These are phyloP conservation scores for Phortica variegata DNA, from an alignment of 1,140 invertebrate genomes.

Conservation along the genomic window DNA sequence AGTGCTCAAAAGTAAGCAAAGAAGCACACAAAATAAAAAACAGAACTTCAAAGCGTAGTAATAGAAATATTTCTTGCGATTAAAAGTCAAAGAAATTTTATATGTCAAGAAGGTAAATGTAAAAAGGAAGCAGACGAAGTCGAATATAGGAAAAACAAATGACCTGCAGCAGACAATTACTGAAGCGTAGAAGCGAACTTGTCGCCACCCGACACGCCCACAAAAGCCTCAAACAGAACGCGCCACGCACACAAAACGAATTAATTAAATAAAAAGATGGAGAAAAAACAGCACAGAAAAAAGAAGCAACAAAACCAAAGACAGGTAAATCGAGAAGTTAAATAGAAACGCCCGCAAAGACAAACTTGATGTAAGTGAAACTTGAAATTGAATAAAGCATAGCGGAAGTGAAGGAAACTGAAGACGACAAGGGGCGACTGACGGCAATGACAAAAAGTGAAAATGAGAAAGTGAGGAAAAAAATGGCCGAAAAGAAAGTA, in stretches of 20 bases:
- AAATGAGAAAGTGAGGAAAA: background rate
- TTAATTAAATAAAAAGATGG: conserved; percentile 54
- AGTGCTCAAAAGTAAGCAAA: background rate
- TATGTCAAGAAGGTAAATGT: conserved; percentile 8
- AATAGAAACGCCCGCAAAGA: conserved; percentile 48
- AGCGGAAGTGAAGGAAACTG: conserved; percentile 5
- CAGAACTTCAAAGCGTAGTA: background rate
- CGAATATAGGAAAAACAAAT: conserved; percentile 12
- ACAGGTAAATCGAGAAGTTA: conserved; percentile 53
- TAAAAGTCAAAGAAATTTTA: background rate
- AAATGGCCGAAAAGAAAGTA: background rate
- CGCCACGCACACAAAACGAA: conserved; percentile 20
- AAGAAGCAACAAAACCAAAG: no score
- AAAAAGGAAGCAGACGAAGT: conserved; percentile 9
- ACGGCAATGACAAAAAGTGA: background rate
- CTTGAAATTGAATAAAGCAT: conserved; percentile 50
- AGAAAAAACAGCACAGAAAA: no score
- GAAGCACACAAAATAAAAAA: background rate
- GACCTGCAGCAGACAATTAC: conserved; percentile 32
- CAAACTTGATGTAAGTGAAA: conserved; percentile 45
- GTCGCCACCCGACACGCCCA: no score
- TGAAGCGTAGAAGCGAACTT: background rate
- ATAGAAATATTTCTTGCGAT: background rate
- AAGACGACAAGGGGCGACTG: background rate
- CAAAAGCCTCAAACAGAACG: no score